Evolutionary conservation across 2,113 vertebrate genomes (phyloP), one percentile per base, ranked within the genome.

Genomic region (Albula goreensis): DNA sequence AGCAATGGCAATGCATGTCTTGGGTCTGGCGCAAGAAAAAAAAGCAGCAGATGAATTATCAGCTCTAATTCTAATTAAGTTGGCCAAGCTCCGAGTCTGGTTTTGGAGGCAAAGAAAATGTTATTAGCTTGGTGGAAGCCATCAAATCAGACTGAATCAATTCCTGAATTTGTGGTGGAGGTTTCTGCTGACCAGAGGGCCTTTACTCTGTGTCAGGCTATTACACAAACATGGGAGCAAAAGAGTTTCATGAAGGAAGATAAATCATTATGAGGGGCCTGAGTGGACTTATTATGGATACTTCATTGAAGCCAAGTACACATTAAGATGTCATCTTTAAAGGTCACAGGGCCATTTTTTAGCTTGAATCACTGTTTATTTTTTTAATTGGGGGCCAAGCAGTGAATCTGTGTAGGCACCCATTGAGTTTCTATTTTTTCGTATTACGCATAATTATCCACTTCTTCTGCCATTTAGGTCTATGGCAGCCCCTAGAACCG

Each of bases 281-380:
- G 12, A 25, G 48, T 51, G 60, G 50, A 84, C 49, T 22, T 79
- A 80, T 85, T 87, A 57, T 13, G 15, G 78, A 86, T 41, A 60
- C 56, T 51, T 83, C 52, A 85, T 57, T 51, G 15, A 85, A 80
- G 50, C 77, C 74, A 84, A 84, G 63, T 86, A 85, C 83, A 81
- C 83, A 78, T 78, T 49, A 85, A 53, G 50, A 51, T 50, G 48
- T 52, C 57, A 17, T 17, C 48, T n/a, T 74, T 2, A 74, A 51
- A 82, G 57, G 13, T 49, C n/a, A 25, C 5, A n/a, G 12, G 9
- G 48, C 48, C 83, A 74, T n/a, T 85, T 51, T n/a, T 11, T 5
- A 31, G 12, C 25, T 22, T 50, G 51, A 4, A 41, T 80, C 15
- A 17, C 50, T 63, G 17, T 11, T 41, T 48, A 9, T 79, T 77